Evolutionary conservation across 23 tunicate species (phyloP), one percentile per base, ranked within the genome.

Genomic region (Styela plicata): DNA sequence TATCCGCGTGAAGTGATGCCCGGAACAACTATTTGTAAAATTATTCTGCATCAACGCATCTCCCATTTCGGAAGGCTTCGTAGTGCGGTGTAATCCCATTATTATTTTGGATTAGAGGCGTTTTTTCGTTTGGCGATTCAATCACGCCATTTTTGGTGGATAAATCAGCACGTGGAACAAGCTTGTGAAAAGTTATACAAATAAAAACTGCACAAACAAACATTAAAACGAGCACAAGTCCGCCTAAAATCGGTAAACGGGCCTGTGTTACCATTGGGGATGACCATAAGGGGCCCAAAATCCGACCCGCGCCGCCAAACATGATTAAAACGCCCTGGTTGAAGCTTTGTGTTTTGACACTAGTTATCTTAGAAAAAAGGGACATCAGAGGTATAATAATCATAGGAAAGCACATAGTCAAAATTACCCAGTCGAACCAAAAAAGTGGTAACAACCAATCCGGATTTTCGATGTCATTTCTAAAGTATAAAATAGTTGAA

Each of bases 211-310:
- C 57, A 44, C 57, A 7, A 44, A 44, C 13, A 44, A 7, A 5
- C 7, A 13, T 44, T 44, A 44, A 44, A 5, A 7, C 57, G 7
- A 44, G 57, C 7, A 44, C 57, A 44, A 44, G 7, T 44, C 57
- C 57, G 7, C 64, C 27, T 57, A 76, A 33, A 27, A 76, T 52
- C 36, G 81, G 81, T 1, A 76, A 29, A 20, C 66, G 31, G 18
- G 21, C 22, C 27, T 10, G 31, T 0, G 81, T 36, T 21, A 53
- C 64, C n/a, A 76, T 23, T 1, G 65, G 28, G 22, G 81, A 44
- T 7, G 81, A 53, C 81, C 69, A 76, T 25, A 76, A 20, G 31
- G 81, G 81, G 10, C 81, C 81, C 13, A 76, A 65, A 16, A 76
- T 76, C 0, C 44, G 69, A 44, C 81, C 81, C 19, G 44, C 16